Evolutionary conservation across 2,797 vertebrate genomes (phyloP), one percentile per base, ranked within the genome.

Genomic region (Macropodus opercularis): DNA sequence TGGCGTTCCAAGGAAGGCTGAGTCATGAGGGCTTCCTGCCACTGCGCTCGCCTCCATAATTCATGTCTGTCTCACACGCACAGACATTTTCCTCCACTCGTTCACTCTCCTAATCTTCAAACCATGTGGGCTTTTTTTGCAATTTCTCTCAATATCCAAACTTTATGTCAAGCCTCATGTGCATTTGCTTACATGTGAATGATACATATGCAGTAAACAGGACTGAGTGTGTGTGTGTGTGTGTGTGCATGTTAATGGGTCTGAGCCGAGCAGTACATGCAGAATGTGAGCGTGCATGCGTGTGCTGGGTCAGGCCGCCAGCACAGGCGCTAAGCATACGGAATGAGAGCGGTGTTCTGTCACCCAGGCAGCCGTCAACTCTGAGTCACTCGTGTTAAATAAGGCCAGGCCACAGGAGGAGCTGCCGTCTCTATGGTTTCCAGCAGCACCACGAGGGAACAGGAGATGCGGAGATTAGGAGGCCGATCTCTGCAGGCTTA

Each of bases 341-440:
- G 75, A 86, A 81, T 10, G 68, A 80, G 75, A 84, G 61, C 76
- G 68, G 75, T 50, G 48, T 85, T 85, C 85, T 85, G 84, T 90
- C 83, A 87, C 80, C 61, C 32, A 57, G 56, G 39, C 59, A 57
- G 54, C 58, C 74, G 32, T 73, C 50, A 31, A 73, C 84, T 85
- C 76, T 91, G 86, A 90, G 76, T 89, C 85, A 87, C 72, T 77
- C 60, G 43, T 63, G 71, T 83, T 88, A 81, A 80, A 89, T 85
- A 84, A 87, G 84, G 78, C 75, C 80, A 76, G 70, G 86, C 80
- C 85, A 80, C 79, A 81, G 74, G 80, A 79, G 81, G 83, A 74
- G 81, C 79, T 82, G 84, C 83, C 60, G 77, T 90, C 77, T 74
- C 88, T 80, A 89, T 89, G 87, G 88, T 90, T 90, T 88, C 87